These are phyloP conservation scores for Heterodera carotae DNA, from an alignment of 1,140 invertebrate genomes.

Conservation along the genomic window DNA sequence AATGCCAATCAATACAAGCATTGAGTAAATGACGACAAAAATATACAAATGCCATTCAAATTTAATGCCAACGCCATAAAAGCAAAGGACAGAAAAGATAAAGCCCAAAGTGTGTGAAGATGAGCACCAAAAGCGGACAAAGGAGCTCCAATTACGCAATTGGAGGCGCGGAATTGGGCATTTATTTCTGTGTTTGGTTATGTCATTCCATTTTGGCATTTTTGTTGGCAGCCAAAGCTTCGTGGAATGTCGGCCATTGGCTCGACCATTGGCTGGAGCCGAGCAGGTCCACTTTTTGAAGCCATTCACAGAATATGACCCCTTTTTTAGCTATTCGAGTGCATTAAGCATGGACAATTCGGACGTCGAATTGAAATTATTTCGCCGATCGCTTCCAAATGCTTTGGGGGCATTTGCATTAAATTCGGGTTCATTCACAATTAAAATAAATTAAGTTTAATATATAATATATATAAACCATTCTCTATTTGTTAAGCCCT, in stretches of 20 bases:
- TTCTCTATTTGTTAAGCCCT: slow-evolving; percentile 37
- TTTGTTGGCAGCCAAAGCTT: slow-evolving; percentile 34
- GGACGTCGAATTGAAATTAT: slow-evolving; percentile 53
- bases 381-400: slow-evolving; percentile 36
- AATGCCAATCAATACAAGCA: no score
- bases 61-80: no score
- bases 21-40: no score
- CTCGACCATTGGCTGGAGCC: slow-evolving; percentile 41
- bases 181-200: slow-evolving; percentile 45
- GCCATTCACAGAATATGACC: not conserved
- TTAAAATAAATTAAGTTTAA: no score
- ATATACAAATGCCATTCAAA: no score
- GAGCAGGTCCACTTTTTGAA: slow-evolving; percentile 46
- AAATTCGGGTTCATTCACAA: slow-evolving; percentile 42
- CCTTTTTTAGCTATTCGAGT: slow-evolving; percentile 3
- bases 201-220: slow-evolving; percentile 47
- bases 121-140: not conserved
- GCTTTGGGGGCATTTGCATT: slow-evolving; percentile 20
- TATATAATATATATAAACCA: slow-evolving; percentile 11
- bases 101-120: not conserved
- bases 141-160: not conserved
- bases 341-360: slow-evolving; percentile 45
- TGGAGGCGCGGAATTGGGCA: not conserved
- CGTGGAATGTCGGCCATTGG: slow-evolving; percentile 30
- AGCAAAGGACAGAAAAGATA: no score